Evolutionary conservation across 2,888 invertebrate genomes (phyloP).

Genomic region (Mamestra brassicae): DNA sequence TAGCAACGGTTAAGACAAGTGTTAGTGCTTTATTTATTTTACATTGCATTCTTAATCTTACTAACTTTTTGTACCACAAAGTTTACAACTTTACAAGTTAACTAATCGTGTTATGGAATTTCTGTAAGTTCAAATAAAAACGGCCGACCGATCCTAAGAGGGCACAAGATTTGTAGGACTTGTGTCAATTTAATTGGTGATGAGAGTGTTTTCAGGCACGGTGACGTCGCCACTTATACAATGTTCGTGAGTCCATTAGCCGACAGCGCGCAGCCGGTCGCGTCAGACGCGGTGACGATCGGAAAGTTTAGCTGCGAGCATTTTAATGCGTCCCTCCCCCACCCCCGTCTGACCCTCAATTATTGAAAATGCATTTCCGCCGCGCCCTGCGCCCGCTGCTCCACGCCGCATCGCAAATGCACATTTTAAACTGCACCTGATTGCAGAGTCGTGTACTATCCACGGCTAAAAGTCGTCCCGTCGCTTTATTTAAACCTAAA

Average conservation of each 20-base stretch:
- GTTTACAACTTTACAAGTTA: too few relatives aligned
- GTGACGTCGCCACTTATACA: not conserved
- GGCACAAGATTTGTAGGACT: not conserved
- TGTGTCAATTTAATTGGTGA: conserved; percentile 2
- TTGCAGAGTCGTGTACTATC: conserved; percentile 88
- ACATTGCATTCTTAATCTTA: conserved; percentile 2
- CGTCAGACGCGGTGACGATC: conserved; percentile 76
- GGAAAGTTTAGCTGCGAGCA: conserved; percentile 85
- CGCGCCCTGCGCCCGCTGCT: conserved; percentile 84
- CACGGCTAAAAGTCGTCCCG: conserved; percentile 86
- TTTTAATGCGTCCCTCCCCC: conserved; percentile 88
- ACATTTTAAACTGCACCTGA: conserved; percentile 91
- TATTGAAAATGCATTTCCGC: conserved; percentile 90
- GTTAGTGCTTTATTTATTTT: not conserved
- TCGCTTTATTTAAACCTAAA: conserved; percentile 83
- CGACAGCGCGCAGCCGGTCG: conserved; percentile 60
- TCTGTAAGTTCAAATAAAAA: not conserved
- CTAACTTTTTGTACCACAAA: not conserved
- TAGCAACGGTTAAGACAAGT: not conserved
- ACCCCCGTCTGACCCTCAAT: conserved; percentile 90
- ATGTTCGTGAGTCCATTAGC: conserved; percentile 66
- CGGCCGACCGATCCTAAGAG: not conserved
- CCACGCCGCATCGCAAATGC: conserved; percentile 88
- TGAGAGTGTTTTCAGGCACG: not conserved
- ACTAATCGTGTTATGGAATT: not conserved